phyloP scores from a whole-genome alignment of 2,888 invertebrate species.

The Sceliomorpha sp. region DNA sequence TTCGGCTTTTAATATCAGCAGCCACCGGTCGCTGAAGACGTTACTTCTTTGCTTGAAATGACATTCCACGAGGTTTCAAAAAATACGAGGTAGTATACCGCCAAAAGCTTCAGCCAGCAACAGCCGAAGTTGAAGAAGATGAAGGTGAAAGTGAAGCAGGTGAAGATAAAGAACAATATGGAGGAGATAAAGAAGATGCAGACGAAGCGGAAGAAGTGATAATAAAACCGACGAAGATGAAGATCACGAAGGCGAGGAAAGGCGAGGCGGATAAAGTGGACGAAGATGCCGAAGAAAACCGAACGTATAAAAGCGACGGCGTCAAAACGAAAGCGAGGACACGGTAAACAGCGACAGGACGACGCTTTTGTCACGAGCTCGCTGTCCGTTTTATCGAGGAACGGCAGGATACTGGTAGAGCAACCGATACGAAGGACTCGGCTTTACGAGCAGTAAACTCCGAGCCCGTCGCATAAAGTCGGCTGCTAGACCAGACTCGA shows the following conservation, averaged over 20 bases:
- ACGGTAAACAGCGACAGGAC: neutral
- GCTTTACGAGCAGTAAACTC: slow-evolving; percentile 19
- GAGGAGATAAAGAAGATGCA: too few relatives aligned
- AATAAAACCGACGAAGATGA: too few relatives aligned
- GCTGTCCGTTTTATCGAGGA: neutral
- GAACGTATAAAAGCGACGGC: slow-evolving; percentile 2
- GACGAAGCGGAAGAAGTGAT: too few relatives aligned
- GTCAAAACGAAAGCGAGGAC: neutral
- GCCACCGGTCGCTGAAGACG: slow-evolving; percentile 17
- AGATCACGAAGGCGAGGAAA: too few relatives aligned
- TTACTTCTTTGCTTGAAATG: slow-evolving; percentile 21
- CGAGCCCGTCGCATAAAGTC: slow-evolving; percentile 20
- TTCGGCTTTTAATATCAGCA: slow-evolving; percentile 45
- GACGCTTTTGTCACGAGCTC: slow-evolving; percentile 1
- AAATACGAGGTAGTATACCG: too few relatives aligned
- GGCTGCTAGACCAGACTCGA: slow-evolving; percentile 33
- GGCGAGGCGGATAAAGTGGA: too few relatives aligned
- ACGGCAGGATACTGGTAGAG: neutral
- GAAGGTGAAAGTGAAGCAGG: too few relatives aligned
- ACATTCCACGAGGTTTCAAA: slow-evolving; percentile 13
- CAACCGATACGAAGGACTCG: slow-evolving; percentile 6
- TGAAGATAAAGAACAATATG: too few relatives aligned
- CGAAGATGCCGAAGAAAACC: too few relatives aligned
- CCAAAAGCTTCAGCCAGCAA: too few relatives aligned
- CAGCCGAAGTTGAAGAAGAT: too few relatives aligned